These are phyloP conservation scores for Podargus strigoides DNA, from an alignment of 2,797 vertebrate species.

Conservation along the genomic window DNA sequence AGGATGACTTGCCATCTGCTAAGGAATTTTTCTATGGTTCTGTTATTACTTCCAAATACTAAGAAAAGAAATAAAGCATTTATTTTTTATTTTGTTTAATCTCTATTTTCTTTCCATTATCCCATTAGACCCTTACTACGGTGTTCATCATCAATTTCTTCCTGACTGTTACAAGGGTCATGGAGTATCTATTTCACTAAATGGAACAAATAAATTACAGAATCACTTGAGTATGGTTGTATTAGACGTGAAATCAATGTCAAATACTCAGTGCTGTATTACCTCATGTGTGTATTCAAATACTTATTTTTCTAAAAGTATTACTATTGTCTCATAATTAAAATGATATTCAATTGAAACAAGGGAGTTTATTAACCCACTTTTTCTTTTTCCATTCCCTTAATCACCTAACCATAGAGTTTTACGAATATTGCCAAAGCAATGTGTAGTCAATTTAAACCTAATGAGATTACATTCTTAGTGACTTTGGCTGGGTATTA, in stretches of 20 bases:
- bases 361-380: constrained; percentile 1
- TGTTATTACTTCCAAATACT: constrained; percentile 33
- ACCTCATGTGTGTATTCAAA: neutral
- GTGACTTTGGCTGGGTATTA: constrained; percentile 20
- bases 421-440: constrained; percentile 31
- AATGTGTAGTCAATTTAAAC: constrained; percentile 43
- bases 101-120: constrained; percentile 50
- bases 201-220: neutral
- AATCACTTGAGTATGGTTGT: neutral
- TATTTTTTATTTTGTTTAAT: constrained; percentile 55
- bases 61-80: constrained; percentile 57
- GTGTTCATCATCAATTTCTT: constrained; percentile 62
- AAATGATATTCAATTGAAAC: neutral
- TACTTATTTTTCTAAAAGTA: constrained; percentile 21
- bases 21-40: constrained; percentile 57
- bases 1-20: constrained; percentile 79
- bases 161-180: neutral
- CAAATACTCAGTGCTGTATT: neutral
- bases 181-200: neutral
- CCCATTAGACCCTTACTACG: constrained; percentile 36
- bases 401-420: constrained; percentile 23
- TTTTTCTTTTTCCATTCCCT: constrained; percentile 13
- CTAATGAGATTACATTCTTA: constrained; percentile 50
- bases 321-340: neutral
- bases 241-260: neutral